Evolutionary conservation across 1,140 invertebrate species (phyloP), one percentile per base, ranked within the genome.

Genomic region (Proctacanthus coquilletti): DNA sequence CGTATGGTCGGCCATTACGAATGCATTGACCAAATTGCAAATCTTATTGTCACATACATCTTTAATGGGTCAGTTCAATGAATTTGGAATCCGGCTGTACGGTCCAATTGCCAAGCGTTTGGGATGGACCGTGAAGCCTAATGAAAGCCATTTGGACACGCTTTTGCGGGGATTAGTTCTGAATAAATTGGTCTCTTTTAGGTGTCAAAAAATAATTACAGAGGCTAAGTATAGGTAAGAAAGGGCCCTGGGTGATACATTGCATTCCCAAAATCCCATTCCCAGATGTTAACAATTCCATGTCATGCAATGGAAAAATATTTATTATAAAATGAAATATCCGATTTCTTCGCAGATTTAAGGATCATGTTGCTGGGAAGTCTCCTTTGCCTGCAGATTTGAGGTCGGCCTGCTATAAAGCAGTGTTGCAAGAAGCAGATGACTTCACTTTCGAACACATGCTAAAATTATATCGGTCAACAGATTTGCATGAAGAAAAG

Each of bases 401-500:
- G 27, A 72, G 91, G 21, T 72, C 72, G 37, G 71, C 83, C 31
- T 89, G 94, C 45, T 97, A 94, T 61, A 74, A 77, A 48, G 83
- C 83, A 5, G 84, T 85, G 11, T 64, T 92, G 3, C 66, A 72
- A 8, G 70, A 71, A 19, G 84, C 79, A 13, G 74, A 78, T 45
- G 67, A 74, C 36, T 56, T 68, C 8, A 76, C 74, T 2, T 91
- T 79, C 48, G 68, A 86, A 20, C 74, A 75, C 35, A 77, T 96
- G 70, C 56, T 92, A 19, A 69, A 78, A 56, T 59, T 97, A 34
- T 93, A 92, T 60, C 71, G 80, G 43, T 74, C 80, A 25, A 72
- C 80, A 6, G 87, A 92, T 60, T 67, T 94, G 36, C 81, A 88
- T 42, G 92, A 97, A 61, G 89, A 97, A 54, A 92, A 92, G 57